A percentile compares a stretch with the other conserved stretches of the same genome.
Conservation (phyloP, 2,888 invertebrate genomes). For the Agapostemon virescens region DNA sequence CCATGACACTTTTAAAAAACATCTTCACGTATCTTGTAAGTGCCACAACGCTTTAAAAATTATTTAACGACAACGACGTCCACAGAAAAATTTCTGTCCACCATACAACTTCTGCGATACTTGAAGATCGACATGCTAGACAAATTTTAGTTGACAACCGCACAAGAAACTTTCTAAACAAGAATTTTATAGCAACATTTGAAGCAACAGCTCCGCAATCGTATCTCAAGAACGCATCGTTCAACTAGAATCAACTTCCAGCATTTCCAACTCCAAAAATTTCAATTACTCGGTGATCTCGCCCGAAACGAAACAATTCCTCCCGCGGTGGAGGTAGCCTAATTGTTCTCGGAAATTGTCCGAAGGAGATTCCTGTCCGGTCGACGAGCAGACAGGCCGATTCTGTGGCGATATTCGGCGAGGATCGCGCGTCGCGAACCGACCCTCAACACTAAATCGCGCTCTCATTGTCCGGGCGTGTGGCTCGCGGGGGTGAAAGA, state of each 20-base stretch:
- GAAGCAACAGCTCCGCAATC: background rate
- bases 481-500: conserved; percentile 24
- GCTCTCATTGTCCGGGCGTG: conserved; percentile 39
- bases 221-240: background rate
- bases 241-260: background rate
- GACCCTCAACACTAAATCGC: conserved; percentile 38
- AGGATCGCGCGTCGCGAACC: background rate
- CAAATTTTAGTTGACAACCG: no score
- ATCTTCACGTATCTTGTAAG: no score
- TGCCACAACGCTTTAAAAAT: no score
- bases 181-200: no score
- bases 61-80: no score
- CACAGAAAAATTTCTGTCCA: no score
- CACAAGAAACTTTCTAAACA: no score
- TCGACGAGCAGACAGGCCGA: background rate
- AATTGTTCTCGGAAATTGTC: background rate
- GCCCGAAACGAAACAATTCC: background rate
- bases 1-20: no score
- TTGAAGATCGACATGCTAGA: no score
- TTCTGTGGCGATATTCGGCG: conserved; percentile 4
- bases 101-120: no score
- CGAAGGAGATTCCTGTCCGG: background rate
- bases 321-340: background rate
- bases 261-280: background rate
- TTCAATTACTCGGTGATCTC: conserved; percentile 3